Base-by-base conservation (phyloP, 2,888 invertebrate species). In the Chymomyza fuscimana region DNA sequence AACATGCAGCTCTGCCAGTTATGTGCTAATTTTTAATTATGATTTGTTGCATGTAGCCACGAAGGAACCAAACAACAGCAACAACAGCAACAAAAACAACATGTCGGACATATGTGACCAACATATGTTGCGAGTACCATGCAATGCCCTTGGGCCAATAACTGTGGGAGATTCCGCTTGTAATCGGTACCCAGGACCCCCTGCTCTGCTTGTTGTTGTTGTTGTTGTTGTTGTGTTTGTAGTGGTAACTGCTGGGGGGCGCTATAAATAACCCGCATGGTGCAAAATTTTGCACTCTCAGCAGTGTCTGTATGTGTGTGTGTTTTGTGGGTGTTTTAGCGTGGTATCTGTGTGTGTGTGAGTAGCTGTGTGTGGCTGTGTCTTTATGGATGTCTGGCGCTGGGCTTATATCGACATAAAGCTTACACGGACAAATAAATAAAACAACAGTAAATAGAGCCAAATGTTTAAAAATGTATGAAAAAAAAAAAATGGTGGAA, bases 41-140 rank as follows among this genome's bases (percentile, higher is more conserved):
- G 72, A 72, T 72, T 72, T 72, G 73, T 46, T 67, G 59, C 66
- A 67, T 58, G 51, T 52, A 63, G 62, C 58, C 72, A 72, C 67
- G 72, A 16, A 65, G 40, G n/a, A 29, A 72, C n/a, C 52, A 9
- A 7, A 1, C 9, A 51, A 16, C 15, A 51, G 5, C 51, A 54
- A 54, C 19, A 54, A 19, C 52, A 16, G 3, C 0, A 7, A 51
- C 12, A 54, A 6, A 2, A 54, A 54, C 52, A 54, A 54, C 76
- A 74, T 74, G 79, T 76, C 64, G 16, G 79, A 76, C 82, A 81
- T 81, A 79, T 81, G 82, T 79, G 82, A 79, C 73, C 79, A 50
- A 65, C n/a, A 52, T 32, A 65, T 29, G 56, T 58, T 25, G 25
- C 54, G 16, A 16, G 15, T 54, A n/a, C 54, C 54, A 7, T 22